Conservation (phyloP, 2,888 invertebrate species). For the Himalopsyche kuldschensis region DNA sequence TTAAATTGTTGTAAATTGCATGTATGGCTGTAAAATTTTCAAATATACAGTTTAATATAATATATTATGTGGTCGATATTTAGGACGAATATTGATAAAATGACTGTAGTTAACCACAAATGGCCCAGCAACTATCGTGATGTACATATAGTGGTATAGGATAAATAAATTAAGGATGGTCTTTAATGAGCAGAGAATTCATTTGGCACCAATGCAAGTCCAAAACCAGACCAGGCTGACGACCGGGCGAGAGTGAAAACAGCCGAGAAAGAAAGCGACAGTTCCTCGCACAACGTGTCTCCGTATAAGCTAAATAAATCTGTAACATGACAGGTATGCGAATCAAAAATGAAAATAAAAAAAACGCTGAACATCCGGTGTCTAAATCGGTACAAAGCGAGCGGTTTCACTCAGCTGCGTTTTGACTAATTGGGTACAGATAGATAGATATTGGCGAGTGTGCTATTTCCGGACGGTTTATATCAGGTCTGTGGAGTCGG, state of each 20-base stretch:
- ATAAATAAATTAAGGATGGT: not conserved
- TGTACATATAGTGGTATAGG: no score
- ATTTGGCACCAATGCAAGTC: not conserved
- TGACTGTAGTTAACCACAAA: no score
- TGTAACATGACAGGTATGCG: conserved; percentile 1
- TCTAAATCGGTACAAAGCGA: not conserved
- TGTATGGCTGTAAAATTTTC: no score
- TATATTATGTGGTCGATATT: no score
- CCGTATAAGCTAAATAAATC: conserved; percentile 15
- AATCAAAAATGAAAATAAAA: conserved; percentile 14
- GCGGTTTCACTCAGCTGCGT: not conserved
- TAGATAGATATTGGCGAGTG: not conserved
- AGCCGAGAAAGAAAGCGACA: not conserved
- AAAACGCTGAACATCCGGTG: not conserved
- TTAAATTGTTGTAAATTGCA: no score
- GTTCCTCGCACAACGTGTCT: not conserved
- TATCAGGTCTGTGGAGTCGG: no score
- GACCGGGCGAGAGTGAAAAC: conserved; percentile 1
- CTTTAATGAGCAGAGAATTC: not conserved
- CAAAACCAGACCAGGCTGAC: not conserved
- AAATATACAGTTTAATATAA: no score
- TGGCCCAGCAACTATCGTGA: no score
- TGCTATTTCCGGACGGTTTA: not conserved
- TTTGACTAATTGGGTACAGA: not conserved
- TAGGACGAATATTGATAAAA: no score